Conservation (phyloP, 1,140 invertebrate species). For the Fragariocoptes setiger region DNA sequence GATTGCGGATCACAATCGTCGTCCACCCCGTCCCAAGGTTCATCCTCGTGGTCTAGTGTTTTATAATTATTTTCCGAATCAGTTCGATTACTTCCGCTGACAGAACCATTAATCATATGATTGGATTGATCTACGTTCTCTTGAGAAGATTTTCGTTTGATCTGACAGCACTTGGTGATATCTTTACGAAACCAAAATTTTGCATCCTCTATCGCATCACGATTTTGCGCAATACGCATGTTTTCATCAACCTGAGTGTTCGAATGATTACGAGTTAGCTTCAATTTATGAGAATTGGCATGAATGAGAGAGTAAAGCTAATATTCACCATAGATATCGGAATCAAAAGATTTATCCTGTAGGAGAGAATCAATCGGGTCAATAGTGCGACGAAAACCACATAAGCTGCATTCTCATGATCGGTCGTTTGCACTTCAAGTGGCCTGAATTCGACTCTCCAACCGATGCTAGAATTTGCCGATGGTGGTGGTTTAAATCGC, state of each 20-base stretch:
- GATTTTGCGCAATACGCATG: conserved; percentile 68
- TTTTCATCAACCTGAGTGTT: conserved; percentile 61
- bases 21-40: no score
- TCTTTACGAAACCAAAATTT: conserved; percentile 74
- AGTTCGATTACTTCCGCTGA: no score
- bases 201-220: conserved; percentile 43
- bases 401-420: conserved; percentile 97
- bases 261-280: conserved; percentile 1
- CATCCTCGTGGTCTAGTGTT: no score
- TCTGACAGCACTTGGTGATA: no score
- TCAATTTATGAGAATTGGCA: conserved; percentile 1
- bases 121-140: no score
- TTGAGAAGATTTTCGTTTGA: no score
- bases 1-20: no score
- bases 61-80: no score
- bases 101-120: no score
- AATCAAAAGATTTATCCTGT: conserved; percentile 77
- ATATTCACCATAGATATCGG: conserved; percentile 64
- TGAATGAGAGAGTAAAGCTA: not conserved
- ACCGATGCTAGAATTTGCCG: conserved; percentile 69
- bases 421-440: conserved; percentile 88
- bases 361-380: conserved; percentile 81
- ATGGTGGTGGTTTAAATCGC: conserved; percentile 83
- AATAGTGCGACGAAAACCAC: conserved; percentile 92
- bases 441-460: conserved; percentile 98